Conservation (phyloP, 2,797 vertebrate genomes). For the Halcyon chelicuti region DNA sequence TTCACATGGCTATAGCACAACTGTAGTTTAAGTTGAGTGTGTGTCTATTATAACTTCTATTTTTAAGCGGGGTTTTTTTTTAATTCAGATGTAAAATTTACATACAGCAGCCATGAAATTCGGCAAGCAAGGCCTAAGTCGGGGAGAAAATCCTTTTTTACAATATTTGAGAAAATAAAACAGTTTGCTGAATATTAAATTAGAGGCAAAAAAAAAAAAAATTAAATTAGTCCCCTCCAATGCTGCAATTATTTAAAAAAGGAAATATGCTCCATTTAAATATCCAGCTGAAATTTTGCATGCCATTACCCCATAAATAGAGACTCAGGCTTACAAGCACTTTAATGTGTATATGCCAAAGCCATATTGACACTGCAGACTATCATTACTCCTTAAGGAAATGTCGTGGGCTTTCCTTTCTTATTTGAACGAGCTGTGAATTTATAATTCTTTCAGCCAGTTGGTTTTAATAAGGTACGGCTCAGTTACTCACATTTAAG, state of each 20-base stretch:
- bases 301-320: constrained; percentile 28
- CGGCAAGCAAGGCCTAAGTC: constrained; percentile 14
- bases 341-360: background rate
- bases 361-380: constrained; percentile 50
- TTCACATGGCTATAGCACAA: background rate
- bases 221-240: background rate
- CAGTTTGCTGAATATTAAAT: background rate
- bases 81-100: constrained; percentile 25
- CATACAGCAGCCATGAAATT: background rate
- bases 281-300: constrained; percentile 7
- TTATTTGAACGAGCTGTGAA: constrained; percentile 49
- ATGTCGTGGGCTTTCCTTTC: constrained; percentile 53
- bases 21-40: background rate
- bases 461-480: constrained; percentile 38
- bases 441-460: constrained; percentile 48
- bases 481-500: constrained; percentile 38
- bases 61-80: background rate
- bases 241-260: background rate
- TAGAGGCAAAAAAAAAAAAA: background rate
- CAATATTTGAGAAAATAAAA: constrained; percentile 17
- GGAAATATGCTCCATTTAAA: background rate
- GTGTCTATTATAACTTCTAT: constrained; percentile 3
- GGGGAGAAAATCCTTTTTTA: constrained; percentile 9
- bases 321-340: background rate
- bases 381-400: constrained; percentile 53